Percentiles rank a stretch among this genome's conserved stretches.
Evolutionary conservation across 2,797 vertebrate genomes (phyloP).

Genomic region (Ataeniobius toweri): DNA sequence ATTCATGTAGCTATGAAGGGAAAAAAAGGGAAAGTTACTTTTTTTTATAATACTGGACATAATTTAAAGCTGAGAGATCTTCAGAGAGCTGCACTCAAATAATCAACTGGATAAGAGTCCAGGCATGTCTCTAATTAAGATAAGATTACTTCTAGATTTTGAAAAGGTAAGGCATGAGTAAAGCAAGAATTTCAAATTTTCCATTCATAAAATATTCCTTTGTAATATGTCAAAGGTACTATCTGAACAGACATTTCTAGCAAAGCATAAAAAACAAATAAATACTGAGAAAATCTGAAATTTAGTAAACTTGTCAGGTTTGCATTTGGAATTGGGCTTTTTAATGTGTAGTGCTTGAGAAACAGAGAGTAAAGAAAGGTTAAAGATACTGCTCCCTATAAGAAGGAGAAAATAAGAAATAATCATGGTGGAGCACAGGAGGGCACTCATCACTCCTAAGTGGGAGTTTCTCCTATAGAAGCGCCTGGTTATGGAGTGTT

Average conservation of each 20-base stretch:
- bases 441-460: conserved; percentile 33
- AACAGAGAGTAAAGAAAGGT: conserved; percentile 8
- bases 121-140: conserved; percentile 32
- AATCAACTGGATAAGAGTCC: conserved; percentile 7
- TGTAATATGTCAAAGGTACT: background rate
- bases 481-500: conserved; percentile 17
- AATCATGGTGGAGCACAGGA: conserved; percentile 9
- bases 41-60: background rate
- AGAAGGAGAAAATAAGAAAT: conserved; percentile 9
- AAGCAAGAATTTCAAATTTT: background rate
- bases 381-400: background rate
- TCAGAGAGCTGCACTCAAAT: conserved; percentile 4
- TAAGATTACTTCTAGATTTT: background rate
- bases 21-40: background rate
- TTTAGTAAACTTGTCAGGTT: background rate
- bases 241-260: background rate
- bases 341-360: background rate
- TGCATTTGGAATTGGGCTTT: background rate
- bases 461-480: conserved; percentile 36
- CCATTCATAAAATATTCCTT: background rate
- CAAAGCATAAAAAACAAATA: background rate
- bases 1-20: too few species aligned
- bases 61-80: conserved; percentile 15
- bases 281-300: conserved; percentile 3
- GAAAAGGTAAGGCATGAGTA: background rate